A percentile compares a stretch with the other conserved stretches of the same genome.
These are phyloP conservation scores for Furcifer pardalis DNA, from an alignment of 2,797 vertebrate genomes.

Conservation along the genomic window DNA sequence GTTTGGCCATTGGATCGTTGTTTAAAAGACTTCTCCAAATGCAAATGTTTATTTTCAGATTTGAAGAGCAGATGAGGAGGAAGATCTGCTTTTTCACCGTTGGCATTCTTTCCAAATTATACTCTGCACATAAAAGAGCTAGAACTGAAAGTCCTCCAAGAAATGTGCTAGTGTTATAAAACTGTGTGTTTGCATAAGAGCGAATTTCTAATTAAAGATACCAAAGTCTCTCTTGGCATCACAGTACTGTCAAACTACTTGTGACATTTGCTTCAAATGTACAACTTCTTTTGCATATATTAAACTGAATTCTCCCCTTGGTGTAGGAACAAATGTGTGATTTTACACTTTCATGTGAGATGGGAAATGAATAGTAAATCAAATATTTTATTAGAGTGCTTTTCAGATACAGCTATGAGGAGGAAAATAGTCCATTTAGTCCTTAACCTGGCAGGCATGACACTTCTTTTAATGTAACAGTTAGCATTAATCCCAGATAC, in stretches of 20 bases:
- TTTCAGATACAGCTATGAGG: not conserved
- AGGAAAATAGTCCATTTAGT: not conserved
- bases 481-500: not conserved
- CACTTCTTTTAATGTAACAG: not conserved
- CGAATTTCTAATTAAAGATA: not conserved
- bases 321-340: accelerated
- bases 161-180: not conserved
- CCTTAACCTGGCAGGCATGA: not conserved
- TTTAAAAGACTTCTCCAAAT: not conserved
- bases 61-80: not conserved
- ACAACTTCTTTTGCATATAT: not conserved
- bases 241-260: not conserved
- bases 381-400: not conserved
- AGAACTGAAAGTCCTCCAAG: not conserved
- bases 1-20: not conserved
- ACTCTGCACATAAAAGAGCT: not conserved
- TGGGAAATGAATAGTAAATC: not conserved
- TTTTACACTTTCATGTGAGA: not conserved
- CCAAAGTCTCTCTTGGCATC: not conserved
- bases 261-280: accelerated
- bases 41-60: not conserved
- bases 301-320: not conserved
- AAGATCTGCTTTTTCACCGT: not conserved
- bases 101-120: not conserved
- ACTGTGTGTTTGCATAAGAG: not conserved